phyloP scores from a whole-genome alignment of 2,113 vertebrate genomes.

The Alectura lathami region DNA sequence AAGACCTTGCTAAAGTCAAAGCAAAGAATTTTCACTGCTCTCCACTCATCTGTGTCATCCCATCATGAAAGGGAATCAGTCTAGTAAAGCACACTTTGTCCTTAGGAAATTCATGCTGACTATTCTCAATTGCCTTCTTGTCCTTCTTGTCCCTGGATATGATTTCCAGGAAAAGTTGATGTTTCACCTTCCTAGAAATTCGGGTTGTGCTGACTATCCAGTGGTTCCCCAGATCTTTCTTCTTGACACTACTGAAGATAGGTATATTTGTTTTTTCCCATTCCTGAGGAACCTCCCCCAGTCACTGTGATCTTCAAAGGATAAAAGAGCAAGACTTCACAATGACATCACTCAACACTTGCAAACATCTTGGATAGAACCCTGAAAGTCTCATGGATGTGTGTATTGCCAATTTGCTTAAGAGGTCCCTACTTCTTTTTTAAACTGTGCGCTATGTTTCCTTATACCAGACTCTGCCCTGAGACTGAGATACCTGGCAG shows the following conservation, averaged over 20 bases:
- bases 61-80: background rate
- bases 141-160: background rate
- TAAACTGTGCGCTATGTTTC: background rate
- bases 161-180: background rate
- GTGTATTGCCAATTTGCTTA: background rate
- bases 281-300: background rate
- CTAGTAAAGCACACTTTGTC: background rate
- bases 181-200: background rate
- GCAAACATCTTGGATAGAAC: background rate
- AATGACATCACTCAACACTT: background rate
- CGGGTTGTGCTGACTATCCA: background rate
- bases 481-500: fast-evolving
- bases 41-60: background rate
- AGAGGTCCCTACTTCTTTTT: background rate
- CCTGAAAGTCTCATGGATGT: background rate
- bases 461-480: background rate
- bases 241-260: background rate
- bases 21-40: background rate
- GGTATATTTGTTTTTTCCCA: background rate
- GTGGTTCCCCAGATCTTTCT: background rate
- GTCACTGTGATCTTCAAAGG: background rate
- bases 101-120: background rate
- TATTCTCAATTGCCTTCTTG: background rate
- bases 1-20: background rate
- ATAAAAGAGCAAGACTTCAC: background rate